These are phyloP conservation scores for Spilosoma lubricipeda DNA, from an alignment of 2,888 invertebrate genomes.

Conservation along the genomic window DNA sequence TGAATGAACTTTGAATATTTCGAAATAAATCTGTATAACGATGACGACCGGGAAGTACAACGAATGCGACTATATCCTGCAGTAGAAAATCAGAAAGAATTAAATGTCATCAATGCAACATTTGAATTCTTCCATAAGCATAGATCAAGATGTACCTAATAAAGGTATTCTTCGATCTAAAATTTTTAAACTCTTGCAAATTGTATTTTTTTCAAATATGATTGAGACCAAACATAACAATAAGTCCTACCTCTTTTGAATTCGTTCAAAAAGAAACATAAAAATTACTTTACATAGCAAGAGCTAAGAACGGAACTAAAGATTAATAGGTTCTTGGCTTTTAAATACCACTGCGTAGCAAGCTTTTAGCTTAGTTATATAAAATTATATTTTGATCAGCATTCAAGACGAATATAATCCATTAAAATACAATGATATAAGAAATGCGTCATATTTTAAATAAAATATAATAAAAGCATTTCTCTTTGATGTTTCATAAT, in stretches of 20 bases:
- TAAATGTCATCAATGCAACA: not conserved
- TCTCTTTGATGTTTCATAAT: not conserved
- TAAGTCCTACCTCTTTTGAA: not conserved
- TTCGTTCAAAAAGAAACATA: not conserved
- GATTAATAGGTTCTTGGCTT: not conserved
- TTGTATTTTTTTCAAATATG: too few relatives aligned
- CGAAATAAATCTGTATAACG: constrained; percentile 25
- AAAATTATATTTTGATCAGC: not conserved
- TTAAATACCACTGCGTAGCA: not conserved
- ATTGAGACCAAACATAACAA: too few relatives aligned
- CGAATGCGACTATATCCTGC: not conserved
- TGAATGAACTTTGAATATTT: constrained; percentile 43
- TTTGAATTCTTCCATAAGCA: too few relatives aligned
- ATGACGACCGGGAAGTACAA: not conserved
- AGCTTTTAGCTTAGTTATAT: not conserved
- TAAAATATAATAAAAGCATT: too few relatives aligned
- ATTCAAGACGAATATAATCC: not conserved
- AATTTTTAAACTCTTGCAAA: too few relatives aligned
- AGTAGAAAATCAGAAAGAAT: not conserved
- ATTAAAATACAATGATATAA: not conserved
- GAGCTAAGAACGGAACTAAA: not conserved
- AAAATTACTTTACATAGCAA: too few relatives aligned
- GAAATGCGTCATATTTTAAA: not conserved
- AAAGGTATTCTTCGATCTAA: too few relatives aligned
- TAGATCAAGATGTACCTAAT: too few relatives aligned